Evolutionary conservation across 2,888 invertebrate genomes (phyloP).

Genomic region (Heliconius sara): DNA sequence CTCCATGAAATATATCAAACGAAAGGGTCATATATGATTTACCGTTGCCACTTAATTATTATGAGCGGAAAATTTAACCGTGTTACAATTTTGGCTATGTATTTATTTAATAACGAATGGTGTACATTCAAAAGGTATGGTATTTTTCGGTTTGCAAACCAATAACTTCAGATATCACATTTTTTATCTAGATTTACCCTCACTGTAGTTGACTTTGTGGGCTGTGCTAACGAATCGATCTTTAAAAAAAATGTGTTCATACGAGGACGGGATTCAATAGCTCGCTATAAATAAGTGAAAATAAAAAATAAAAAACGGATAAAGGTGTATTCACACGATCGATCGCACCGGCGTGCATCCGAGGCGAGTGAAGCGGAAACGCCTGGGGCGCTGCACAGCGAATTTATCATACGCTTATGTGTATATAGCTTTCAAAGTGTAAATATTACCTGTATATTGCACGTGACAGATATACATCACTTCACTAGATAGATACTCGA

Average conservation of each 20-base stretch:
- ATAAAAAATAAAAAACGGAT: slow-evolving; percentile 64
- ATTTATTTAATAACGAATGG: neutral
- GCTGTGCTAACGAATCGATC: slow-evolving; percentile 32
- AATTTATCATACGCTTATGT: slow-evolving; percentile 72
- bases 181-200: neutral
- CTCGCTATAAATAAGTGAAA: slow-evolving; percentile 57
- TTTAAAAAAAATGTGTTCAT: slow-evolving; percentile 32
- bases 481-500: slow-evolving; percentile 3
- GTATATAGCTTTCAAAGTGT: slow-evolving; percentile 58
- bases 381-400: slow-evolving; percentile 71
- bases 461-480: slow-evolving; percentile 29
- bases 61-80: slow-evolving; percentile 32
- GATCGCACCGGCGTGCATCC: slow-evolving; percentile 72
- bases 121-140: neutral
- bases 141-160: neutral
- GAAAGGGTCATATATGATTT: slow-evolving; percentile 47
- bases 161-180: neutral
- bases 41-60: slow-evolving; percentile 46
- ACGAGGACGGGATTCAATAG: slow-evolving; percentile 47
- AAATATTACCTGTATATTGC: slow-evolving; percentile 52
- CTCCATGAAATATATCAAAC: slow-evolving; percentile 42
- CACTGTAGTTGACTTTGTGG: slow-evolving; percentile 18
- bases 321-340: slow-evolving; percentile 77
- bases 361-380: slow-evolving; percentile 76
- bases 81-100: slow-evolving; percentile 3